Evolutionary conservation across 92 coral and sea anemone species (phyloP), one percentile per base, ranked within the genome.

Genomic region (Palythoa grandis): DNA sequence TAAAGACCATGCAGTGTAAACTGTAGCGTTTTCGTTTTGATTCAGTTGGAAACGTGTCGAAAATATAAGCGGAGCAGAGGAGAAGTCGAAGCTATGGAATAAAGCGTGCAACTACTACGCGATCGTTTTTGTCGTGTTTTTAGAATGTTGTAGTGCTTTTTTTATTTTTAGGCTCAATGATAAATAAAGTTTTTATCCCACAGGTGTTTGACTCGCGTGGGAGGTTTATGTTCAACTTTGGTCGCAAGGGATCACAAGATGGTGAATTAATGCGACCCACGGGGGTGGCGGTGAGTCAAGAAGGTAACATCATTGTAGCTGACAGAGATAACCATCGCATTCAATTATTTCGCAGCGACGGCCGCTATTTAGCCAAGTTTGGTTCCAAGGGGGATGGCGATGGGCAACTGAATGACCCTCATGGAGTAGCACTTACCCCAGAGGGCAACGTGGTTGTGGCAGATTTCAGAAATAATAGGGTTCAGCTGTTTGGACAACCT

Each of bases 381-480:
- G 99, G 99, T 61, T 91, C 92, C 75, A 96, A 96, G 92, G 99
- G 99, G 73, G 99, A 96, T 69, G 99, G 98, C 3, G 99, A 96
- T 82, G 99, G 99, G 76, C 99, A 96, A 75, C 88, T 96, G 39
- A 96, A 96, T 56, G 99, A 96, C 84, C 99, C 99, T 11, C 99
- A 96, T 72, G 99, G 99, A 65, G 91, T 96, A 54, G 97, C 99
- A 12, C 82, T 96, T 71, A 96, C 99, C 23, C 98, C 95, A 3
- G 99, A 96, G 72, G 97, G 98, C 1, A 95, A 92, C 73, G 94
- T 96, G 43, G 91, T 94, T 52, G 98, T 96, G 22, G 99, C 99
- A 43, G 99, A 96, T 88, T 96, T 96, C 78, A 90, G 99, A 52
- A 96, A 96, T 58, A 96, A 96, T 75, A 86, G 99, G 23, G 99